A percentile compares a stretch with the other conserved stretches of the same genome.
phyloP scores from a whole-genome alignment of 2,113 vertebrate genomes.

The Sterna hirundo region DNA sequence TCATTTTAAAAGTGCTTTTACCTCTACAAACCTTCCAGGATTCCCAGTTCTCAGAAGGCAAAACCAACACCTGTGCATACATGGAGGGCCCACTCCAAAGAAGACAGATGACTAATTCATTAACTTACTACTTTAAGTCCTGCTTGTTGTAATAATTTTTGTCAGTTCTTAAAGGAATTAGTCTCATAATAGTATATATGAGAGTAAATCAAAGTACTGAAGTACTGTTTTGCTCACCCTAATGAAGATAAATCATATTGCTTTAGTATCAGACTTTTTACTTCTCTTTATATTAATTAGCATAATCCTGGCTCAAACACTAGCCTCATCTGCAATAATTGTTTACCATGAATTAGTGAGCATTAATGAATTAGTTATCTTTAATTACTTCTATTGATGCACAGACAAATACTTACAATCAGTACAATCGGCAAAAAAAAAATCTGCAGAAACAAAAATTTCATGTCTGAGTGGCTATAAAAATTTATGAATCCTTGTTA shows the following conservation, averaged over 20 bases:
- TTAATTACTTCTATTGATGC: not conserved
- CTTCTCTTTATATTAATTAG: not conserved
- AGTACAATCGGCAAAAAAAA: not conserved
- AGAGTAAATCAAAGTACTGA: not conserved
- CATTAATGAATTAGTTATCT: not conserved
- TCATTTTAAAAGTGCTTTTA: not conserved
- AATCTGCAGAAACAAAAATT: not conserved
- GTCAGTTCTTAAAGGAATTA: not conserved
- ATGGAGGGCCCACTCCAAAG: rapidly evolving
- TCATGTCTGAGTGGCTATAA: rapidly evolving
- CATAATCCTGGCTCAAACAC: not conserved
- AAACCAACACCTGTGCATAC: not conserved
- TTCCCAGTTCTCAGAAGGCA: not conserved
- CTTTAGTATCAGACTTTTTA: not conserved
- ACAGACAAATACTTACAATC: not conserved
- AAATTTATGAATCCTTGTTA: not conserved
- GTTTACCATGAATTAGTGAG: not conserved
- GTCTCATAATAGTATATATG: not conserved
- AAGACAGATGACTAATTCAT: not conserved
- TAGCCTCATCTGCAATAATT: not conserved
- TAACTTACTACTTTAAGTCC: not conserved
- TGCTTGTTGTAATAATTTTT: not conserved
- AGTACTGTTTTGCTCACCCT: not conserved
- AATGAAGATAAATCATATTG: not conserved
- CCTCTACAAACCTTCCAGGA: not conserved